Evolutionary conservation across 2,113 vertebrate species (phyloP), one percentile per base, ranked within the genome.

Genomic region (Cephalopterus ornatus): DNA sequence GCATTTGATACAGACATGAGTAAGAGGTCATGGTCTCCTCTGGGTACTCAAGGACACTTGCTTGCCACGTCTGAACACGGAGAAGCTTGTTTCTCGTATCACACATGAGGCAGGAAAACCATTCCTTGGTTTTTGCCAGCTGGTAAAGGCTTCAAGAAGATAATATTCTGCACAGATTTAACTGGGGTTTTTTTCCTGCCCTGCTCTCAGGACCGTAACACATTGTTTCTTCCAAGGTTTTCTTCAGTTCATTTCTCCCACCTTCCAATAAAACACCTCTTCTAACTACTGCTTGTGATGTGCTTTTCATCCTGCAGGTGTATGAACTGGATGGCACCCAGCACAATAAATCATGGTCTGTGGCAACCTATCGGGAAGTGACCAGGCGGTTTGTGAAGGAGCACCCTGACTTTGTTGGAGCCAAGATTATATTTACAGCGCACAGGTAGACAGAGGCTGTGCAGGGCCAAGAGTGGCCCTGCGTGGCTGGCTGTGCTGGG

Each of bases 271-370:
- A 70, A 73, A 81, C 12, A 33, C 8, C 32, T 55, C 73, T 39
- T 23, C 24, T 86, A 33, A 35, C 30, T 53, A 35, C 39, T 58
- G 39, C 35, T 80, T 72, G 24, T 35, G 44, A 26, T 8, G 4
- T 84, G 56, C 26, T 61, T 79, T 42, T 88, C 6, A 6, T 6
- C 35, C 41, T 41, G 27, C 89, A 99, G 99, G 97, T 99, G 3
- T 99, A 99, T 1, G 99, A 99, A 82, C 96, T 99, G 56, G 98
- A 99, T 5, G 99, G 99, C 88, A 98, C 93, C 33, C 55, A 6
- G 37, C 97, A 99, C 17, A 74, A 97, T 53, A 92, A 63, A 46
- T 95, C 96, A 8, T 99, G 99, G 98, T 97, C 96, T 2, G 80
- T 99, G 96, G 97, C 95, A 88, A 90, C 98, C 42, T 99, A 99